Evolutionary conservation across 2,113 vertebrate genomes (phyloP).

Genomic region (Otolemur garnettii): DNA sequence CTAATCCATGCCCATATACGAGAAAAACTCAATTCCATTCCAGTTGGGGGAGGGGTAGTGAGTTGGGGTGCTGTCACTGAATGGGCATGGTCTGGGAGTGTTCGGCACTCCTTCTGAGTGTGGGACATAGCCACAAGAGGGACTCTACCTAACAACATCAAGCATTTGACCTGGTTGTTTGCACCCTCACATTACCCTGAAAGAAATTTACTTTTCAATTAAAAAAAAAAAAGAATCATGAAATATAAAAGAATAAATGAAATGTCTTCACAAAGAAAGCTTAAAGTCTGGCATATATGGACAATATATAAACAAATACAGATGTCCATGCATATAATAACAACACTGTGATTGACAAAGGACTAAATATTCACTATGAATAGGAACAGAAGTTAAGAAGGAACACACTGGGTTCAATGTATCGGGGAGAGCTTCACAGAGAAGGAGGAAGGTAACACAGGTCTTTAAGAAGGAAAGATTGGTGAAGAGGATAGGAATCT

Average conservation of each 20-base stretch:
- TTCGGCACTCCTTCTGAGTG: no score
- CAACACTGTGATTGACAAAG: background rate
- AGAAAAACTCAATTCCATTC: no score
- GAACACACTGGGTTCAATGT: background rate
- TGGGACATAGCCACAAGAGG: no score
- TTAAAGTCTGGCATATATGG: background rate
- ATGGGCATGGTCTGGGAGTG: no score
- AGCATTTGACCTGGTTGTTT: no score
- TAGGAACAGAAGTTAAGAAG: background rate
- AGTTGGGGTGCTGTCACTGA: no score
- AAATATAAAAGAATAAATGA: conserved; percentile 12
- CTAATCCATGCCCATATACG: no score
- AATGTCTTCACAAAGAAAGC: background rate
- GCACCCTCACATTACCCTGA: no score
- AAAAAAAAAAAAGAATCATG: background rate
- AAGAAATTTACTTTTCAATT: no score
- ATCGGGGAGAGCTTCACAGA: background rate
- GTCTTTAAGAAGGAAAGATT: background rate
- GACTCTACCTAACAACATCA: no score
- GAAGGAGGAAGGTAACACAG: background rate
- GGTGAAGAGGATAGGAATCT: background rate
- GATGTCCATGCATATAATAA: background rate
- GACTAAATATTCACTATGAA: background rate
- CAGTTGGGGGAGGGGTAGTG: no score
- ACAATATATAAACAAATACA: background rate